phyloP scores from a whole-genome alignment of 2,797 vertebrate species.

The Danionella dracula region DNA sequence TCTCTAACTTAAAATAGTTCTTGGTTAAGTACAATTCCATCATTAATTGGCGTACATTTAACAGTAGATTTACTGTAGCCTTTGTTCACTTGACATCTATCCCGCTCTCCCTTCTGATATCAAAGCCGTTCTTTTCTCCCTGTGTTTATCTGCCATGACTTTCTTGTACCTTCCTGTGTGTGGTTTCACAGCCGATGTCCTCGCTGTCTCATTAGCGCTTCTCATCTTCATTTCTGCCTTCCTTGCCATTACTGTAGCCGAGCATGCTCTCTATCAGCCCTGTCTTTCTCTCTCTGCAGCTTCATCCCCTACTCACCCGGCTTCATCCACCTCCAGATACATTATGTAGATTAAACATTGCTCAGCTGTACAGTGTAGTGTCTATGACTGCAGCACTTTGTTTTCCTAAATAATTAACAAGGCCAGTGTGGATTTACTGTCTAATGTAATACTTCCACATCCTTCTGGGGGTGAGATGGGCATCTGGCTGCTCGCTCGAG shows the following conservation, averaged over 20 bases:
- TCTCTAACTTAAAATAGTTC: too few species aligned
- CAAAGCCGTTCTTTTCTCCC: background rate
- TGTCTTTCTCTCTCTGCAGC: slow-evolving; percentile 10
- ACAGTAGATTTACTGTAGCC: background rate
- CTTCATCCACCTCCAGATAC: slow-evolving; percentile 48
- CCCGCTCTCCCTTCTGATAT: background rate
- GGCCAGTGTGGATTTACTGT: slow-evolving; percentile 58
- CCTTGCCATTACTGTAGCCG: slow-evolving; percentile 32
- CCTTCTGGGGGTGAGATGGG: slow-evolving; percentile 51
- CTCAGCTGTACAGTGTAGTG: slow-evolving; percentile 49
- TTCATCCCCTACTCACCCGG: slow-evolving; percentile 10
- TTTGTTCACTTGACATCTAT: background rate
- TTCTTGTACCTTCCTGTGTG: background rate
- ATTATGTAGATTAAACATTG: slow-evolving; percentile 63
- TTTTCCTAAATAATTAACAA: slow-evolving; percentile 65
- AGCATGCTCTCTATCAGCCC: slow-evolving; percentile 15
- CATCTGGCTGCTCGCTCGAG: slow-evolving; percentile 46
- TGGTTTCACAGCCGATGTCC: background rate
- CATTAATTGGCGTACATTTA: too few species aligned
- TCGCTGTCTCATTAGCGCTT: slow-evolving; percentile 19
- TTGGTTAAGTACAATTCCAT: too few species aligned
- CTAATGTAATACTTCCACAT: slow-evolving; percentile 58
- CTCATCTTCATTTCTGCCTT: slow-evolving; percentile 27
- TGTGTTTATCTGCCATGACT: background rate
- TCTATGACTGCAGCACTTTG: slow-evolving; percentile 61